Evolutionary conservation across 2,888 invertebrate species (phyloP).

Genomic region (Dryadula phaetusa): DNA sequence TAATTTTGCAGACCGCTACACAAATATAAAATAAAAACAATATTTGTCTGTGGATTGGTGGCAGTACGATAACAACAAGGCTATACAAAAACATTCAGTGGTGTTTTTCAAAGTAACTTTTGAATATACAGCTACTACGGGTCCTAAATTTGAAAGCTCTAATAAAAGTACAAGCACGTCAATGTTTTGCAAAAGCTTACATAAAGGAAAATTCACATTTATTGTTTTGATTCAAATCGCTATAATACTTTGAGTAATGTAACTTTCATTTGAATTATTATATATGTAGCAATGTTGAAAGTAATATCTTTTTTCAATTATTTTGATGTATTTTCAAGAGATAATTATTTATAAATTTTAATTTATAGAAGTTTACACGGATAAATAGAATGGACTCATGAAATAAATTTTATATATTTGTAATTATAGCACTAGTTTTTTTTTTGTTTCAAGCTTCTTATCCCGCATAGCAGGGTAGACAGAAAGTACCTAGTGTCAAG

Average conservation of each 20-base stretch:
- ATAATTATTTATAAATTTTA: no score
- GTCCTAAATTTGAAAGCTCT: slow-evolving; percentile 16
- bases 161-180: slow-evolving; percentile 17
- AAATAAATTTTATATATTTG: no score
- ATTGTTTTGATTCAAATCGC: neutral
- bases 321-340: no score
- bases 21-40: neutral
- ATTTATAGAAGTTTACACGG: no score
- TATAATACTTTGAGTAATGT: neutral
- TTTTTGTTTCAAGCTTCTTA: no score
- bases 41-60: neutral
- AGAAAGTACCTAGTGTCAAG: no score
- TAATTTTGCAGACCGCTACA: neutral
- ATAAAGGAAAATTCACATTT: slow-evolving; percentile 8
- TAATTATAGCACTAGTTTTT: no score
- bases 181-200: slow-evolving; percentile 3
- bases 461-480: no score
- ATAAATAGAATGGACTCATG: no score
- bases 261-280: no score
- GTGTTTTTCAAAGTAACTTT: slow-evolving; percentile 9
- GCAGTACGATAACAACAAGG: slow-evolving; percentile 6
- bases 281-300: no score
- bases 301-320: neutral
- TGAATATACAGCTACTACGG: slow-evolving; percentile 1
- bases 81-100: neutral